Percentiles rank a stretch among this genome's conserved stretches.
Conservation (phyloP, 2,797 vertebrate genomes). For the Zalophus californianus region DNA sequence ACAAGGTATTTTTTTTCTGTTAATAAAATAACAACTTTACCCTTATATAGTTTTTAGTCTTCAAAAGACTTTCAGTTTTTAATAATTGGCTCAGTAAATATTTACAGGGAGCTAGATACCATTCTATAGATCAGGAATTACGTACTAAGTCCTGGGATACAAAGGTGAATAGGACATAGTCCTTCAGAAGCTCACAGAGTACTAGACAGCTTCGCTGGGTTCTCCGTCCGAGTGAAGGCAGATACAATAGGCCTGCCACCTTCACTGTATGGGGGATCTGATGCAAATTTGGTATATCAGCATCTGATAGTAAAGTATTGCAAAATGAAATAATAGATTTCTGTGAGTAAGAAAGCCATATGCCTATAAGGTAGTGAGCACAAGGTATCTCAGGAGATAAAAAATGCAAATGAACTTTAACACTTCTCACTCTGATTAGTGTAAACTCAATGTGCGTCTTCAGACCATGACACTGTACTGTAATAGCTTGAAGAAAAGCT, state of each 20-base stretch:
- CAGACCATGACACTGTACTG: background rate
- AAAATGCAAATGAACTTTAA: background rate
- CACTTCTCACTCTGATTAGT: background rate
- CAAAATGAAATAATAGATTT: background rate
- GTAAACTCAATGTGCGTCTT: background rate
- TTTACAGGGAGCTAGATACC: background rate
- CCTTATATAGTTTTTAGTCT: background rate
- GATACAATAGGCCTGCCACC: background rate
- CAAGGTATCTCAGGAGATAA: background rate
- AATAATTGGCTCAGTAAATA: background rate
- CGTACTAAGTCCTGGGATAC: background rate
- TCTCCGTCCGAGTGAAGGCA: background rate
- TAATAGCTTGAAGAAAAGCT: background rate
- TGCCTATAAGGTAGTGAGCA: background rate
- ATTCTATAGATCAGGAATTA: background rate
- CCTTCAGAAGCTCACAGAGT: background rate
- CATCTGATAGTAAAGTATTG: background rate
- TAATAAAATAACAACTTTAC: conserved; percentile 46
- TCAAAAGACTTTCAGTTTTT: background rate
- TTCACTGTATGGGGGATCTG: background rate
- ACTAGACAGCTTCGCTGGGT: background rate
- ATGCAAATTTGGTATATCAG: background rate
- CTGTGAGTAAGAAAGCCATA: background rate
- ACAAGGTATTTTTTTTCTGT: background rate
- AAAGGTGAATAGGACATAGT: background rate